Evolutionary conservation across 1,140 invertebrate species (phyloP), one percentile per base, ranked within the genome.

Genomic region (Drosophila elegans): DNA sequence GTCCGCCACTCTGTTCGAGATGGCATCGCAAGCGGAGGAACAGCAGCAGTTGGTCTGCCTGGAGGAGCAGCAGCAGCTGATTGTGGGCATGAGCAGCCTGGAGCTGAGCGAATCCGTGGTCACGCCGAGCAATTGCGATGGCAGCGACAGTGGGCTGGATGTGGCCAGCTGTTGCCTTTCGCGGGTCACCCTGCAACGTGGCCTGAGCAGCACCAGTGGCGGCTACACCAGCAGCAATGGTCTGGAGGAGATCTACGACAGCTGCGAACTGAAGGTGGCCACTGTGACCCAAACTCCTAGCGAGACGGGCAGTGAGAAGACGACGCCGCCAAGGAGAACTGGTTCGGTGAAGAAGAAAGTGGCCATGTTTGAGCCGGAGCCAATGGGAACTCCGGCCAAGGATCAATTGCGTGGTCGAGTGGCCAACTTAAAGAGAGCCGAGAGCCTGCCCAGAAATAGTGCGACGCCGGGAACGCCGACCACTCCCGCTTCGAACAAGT

Each of bases 71-170:
- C 83, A 91, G 67, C 86, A 86, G 41, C 66, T 89, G 55, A 49
- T 74, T n/a, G 46, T 55, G 29, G 81, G 83, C 45, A 52, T 92
- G 74, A 73, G 71, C 60, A 77, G 71, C 36, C 41, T 91, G 68
- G 85, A 90, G 42, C 59, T 92, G n/a, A 75, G 77, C 39, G 74
- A 80, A 6, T 68, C 64, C 1, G 61, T 41, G 12, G 42, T 56
- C 42, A 84, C 54, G 39, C 54, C 67, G 34, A 74, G 68, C 53
- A 89, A 86, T 55, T 68, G 94, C 63, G 95, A 96, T 61, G 96
- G 96, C 32, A 96, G 96, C 80, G 96, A 97, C 82, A 96, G 96
- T 78, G 96, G 96, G 1, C 95, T 97, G 2, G 96, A 96, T 80
- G 94, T 95, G 9, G 94, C 95, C 36, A 95, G 86, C 2, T 93